phyloP scores from a whole-genome alignment of 1,140 invertebrate genomes.

The Caenorhabditis inopinata region DNA sequence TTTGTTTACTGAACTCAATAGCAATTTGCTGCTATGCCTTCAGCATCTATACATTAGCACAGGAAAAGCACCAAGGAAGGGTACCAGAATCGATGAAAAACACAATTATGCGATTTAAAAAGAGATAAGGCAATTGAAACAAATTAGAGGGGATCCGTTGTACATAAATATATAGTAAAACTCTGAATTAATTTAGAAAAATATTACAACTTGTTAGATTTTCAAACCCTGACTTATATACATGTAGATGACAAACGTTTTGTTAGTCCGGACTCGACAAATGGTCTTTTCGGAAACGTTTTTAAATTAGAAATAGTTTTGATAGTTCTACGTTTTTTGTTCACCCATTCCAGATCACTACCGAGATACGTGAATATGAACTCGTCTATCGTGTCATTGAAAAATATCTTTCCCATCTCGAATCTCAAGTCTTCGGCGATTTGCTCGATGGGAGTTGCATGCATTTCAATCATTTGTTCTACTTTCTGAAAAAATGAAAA shows the following conservation, averaged over 20 bases:
- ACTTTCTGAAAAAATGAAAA: slow-evolving; percentile 31
- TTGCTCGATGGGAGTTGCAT: background rate
- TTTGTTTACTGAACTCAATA: no score
- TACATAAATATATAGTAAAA: no score
- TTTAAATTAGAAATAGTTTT: background rate
- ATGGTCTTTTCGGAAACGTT: slow-evolving; percentile 35
- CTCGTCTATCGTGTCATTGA: slow-evolving; percentile 35
- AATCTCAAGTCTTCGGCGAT: background rate
- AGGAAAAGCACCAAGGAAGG: background rate
- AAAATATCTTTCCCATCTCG: slow-evolving; percentile 35
- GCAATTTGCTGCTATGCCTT: no score
- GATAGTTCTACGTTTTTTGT: slow-evolving; percentile 17
- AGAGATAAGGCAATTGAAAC: background rate
- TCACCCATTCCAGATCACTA: slow-evolving; percentile 40
- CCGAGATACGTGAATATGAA: slow-evolving; percentile 36
- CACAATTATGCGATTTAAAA: background rate
- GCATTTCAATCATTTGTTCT: slow-evolving; percentile 22
- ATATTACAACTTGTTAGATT: no score
- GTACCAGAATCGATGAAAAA: background rate
- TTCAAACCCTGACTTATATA: background rate
- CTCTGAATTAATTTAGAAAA: no score
- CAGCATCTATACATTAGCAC: background rate
- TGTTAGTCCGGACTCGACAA: slow-evolving; percentile 4
- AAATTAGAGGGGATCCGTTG: background rate
- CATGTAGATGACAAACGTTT: background rate